Evolutionary conservation across 2,113 vertebrate species (phyloP).

Genomic region (Solenodon paradoxus): DNA sequence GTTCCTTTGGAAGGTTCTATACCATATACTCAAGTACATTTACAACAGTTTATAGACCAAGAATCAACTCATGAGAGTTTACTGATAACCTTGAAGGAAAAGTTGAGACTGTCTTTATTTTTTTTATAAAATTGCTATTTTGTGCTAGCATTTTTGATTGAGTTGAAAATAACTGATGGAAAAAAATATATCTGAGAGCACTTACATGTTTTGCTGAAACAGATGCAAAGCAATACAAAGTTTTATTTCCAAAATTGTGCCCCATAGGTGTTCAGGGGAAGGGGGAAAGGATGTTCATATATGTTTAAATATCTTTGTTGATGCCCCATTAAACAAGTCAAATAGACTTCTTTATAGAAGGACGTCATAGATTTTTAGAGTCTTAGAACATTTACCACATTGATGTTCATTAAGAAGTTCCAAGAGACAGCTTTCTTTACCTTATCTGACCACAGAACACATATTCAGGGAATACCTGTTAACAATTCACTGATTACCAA

Average conservation of each 20-base stretch:
- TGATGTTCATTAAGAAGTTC: background rate
- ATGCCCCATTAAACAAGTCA: background rate
- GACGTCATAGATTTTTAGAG: background rate
- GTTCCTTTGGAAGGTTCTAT: conserved; percentile 38
- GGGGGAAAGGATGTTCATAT: background rate
- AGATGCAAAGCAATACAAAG: background rate
- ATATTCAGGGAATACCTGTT: background rate
- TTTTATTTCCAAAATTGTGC: conserved; percentile 18
- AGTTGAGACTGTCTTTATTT: background rate
- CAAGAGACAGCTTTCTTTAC: background rate
- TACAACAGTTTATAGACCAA: conserved; percentile 9
- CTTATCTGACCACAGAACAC: background rate
- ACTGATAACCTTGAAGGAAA: conserved; percentile 1
- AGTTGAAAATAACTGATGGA: background rate
- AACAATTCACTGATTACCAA: background rate
- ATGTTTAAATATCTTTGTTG: background rate
- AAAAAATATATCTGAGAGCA: background rate
- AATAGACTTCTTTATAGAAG: background rate
- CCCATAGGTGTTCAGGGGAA: background rate
- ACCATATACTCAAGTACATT: background rate
- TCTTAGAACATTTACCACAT: background rate
- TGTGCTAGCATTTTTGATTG: background rate
- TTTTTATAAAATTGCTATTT: background rate
- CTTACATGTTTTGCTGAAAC: background rate
- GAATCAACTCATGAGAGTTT: background rate